Evolutionary conservation across 2,888 invertebrate species (phyloP), one percentile per base, ranked within the genome.

Genomic region (Megamerina dolium): DNA sequence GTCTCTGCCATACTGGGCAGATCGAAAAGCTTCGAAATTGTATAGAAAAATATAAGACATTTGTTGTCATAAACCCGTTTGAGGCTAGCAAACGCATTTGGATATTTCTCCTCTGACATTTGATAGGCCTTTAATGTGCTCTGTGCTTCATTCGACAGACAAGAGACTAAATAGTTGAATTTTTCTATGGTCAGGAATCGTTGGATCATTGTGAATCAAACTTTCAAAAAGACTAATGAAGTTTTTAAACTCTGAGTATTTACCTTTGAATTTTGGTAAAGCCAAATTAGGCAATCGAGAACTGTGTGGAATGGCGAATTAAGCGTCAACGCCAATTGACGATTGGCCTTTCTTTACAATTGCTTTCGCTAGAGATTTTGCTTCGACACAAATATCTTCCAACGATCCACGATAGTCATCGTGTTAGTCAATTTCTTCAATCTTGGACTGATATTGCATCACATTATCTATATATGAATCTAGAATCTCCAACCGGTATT

Each of bases 31-130:
- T 37, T 47, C 14, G 43, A 40, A 29, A 49, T 36, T 29, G 41
- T 47, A 29, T 51, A 47, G 21, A 44, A 49, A 46, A 48, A 49
- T 40, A 52, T 48, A 9, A 46, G 27, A 31, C 44, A 44, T 21
- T 43, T 45, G 19, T 46, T 45, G 19, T 45, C 44, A 20, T 47
- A 50, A 10, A 41, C 41, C 27, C 17, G 32, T 19, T 49, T 43
- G 19, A 46, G 27, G 12, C 37, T 40, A 3, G 21, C 38, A 27
- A 43, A 21, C 9, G 48, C 45, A 33, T 50, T 50, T 17, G 41
- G 46, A 38, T 43, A 41, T 14, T 50, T 50, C 26, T 35, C 19
- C 20, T 45, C 47, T 1, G 47, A 33, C 3, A 50, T 41, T 32
- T 46, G 43, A 13, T 43, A 50, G 9, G 43, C 41, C 12, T 39